Base-by-base conservation (phyloP, 1,140 invertebrate genomes). In the Pseudobourletiella spinata region DNA sequence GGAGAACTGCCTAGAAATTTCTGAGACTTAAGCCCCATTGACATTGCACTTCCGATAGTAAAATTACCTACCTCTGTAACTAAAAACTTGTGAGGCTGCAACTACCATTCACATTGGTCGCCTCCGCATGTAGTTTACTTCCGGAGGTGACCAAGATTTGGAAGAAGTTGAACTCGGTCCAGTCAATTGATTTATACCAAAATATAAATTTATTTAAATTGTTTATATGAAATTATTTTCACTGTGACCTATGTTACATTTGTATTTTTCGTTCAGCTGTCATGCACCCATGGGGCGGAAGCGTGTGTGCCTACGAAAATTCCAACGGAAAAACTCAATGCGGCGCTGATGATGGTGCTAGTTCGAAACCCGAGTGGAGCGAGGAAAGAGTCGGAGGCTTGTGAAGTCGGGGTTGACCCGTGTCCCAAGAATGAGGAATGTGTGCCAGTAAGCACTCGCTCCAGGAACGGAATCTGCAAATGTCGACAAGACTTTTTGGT, bases 41-140 rank as follows among this genome's bases (percentile, higher is more conserved):
- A 39, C 11, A 39, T 39, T 39, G 88, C 68, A 74, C 75, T 24
- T 84, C 82, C 54, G 91, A 88, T 73, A 91, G 82, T 72, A 85
- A 86, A 76, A 80, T 88, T 68, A 66, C 52, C 26, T 43, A 48
- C 15, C 46, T 57, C 8, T 57, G 42, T 26, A 46, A 24, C 2
- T 56, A 22, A n/a, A 35, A 3, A 25, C 29, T 44, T 39, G 24
- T 42, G n/a, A 57, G 29, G 18, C 8, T 46, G 1, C 46, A 48
- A 60, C 48, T 57, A 24, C 35, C n/a, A n/a, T n/a, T n/a, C n/a
- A n/a, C n/a, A n/a, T n/a, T n/a, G n/a, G n/a, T n/a, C n/a, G n/a
- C n/a, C 56, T 50, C 22, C 1, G 2, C 30, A 54, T 6, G 46
- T 39, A 42, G 0, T 56, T 51, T 18, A 39, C 29, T 61, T n/a